Percentiles rank a stretch among this genome's conserved stretches.
These are phyloP conservation scores for Drosophila simulans DNA, from an alignment of 1,140 invertebrate genomes.

Conservation along the genomic window DNA sequence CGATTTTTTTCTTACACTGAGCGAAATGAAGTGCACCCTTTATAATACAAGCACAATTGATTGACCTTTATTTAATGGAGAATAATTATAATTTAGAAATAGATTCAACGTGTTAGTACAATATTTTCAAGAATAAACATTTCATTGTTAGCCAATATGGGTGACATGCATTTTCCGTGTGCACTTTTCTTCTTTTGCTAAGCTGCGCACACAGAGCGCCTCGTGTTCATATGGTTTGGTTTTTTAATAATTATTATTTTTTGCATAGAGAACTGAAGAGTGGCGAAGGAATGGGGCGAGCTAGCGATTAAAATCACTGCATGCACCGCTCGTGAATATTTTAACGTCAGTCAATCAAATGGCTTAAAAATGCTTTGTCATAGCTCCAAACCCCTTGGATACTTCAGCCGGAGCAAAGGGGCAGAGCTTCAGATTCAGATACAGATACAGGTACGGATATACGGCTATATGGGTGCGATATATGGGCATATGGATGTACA, in stretches of 20 bases:
- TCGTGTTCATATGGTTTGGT: slow-evolving; percentile 66
- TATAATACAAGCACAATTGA: too few species aligned
- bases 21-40: background rate
- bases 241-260: slow-evolving; percentile 82
- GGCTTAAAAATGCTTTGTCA: slow-evolving; percentile 83
- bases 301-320: slow-evolving; percentile 76
- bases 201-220: slow-evolving; percentile 35
- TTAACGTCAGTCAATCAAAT: slow-evolving; percentile 83
- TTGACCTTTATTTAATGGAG: background rate
- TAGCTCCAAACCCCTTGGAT: slow-evolving; percentile 34
- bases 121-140: too few species aligned
- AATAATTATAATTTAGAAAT: background rate
- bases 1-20: slow-evolving; percentile 54
- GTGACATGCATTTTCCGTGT: slow-evolving; percentile 1
- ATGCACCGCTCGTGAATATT: slow-evolving; percentile 75
- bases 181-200: slow-evolving; percentile 27
- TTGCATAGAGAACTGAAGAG: slow-evolving; percentile 70
- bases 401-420: slow-evolving; percentile 12
- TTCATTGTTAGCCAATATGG: background rate
- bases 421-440: slow-evolving; percentile 29
- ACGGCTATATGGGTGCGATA: background rate
- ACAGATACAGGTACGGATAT: slow-evolving; percentile 7
- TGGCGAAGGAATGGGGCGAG: slow-evolving; percentile 67
- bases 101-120: too few species aligned
- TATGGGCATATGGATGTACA: background rate